Conservation (phyloP, 1,140 invertebrate genomes). For the Philotrypesis tridentata region DNA sequence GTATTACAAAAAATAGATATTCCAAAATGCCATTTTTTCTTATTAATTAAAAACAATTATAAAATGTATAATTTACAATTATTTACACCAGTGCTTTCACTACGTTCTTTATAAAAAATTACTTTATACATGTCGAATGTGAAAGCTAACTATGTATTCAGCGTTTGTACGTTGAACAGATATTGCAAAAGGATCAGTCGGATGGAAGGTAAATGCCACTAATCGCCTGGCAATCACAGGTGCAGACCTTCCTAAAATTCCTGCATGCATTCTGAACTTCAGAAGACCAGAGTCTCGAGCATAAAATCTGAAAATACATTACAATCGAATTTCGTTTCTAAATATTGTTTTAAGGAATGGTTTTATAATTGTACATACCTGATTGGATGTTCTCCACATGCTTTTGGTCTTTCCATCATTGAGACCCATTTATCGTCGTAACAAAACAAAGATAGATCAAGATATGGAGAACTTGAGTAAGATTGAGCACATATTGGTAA, state of each 20-base stretch:
- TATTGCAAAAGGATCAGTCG: constrained; percentile 95
- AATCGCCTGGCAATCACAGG: constrained; percentile 81
- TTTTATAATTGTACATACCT: constrained; percentile 75
- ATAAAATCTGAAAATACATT: constrained; percentile 83
- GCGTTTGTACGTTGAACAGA: constrained; percentile 95
- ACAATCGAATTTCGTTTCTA: neutral
- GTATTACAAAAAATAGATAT: constrained; percentile 4
- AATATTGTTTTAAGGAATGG: neutral
- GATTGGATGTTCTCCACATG: constrained; percentile 94
- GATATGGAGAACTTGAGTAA: constrained; percentile 93
- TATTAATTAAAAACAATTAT: neutral
- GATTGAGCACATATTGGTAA: constrained; percentile 96
- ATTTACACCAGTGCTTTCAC: constrained; percentile 9
- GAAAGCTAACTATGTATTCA: constrained; percentile 98
- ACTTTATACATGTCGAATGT: constrained; percentile 78
- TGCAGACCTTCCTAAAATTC: constrained; percentile 78
- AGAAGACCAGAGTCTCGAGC: constrained; percentile 89
- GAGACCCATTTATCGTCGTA: constrained; percentile 98
- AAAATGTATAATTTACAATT: constrained; percentile 4
- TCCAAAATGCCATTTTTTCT: too few species aligned
- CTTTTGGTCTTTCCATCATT: constrained; percentile 94
- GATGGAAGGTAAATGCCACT: constrained; percentile 99
- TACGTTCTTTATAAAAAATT: neutral
- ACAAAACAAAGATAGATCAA: constrained; percentile 93
- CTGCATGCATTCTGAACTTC: constrained; percentile 92